A percentile compares a stretch with the other conserved stretches of the same genome.
phyloP scores from a whole-genome alignment of 2,888 invertebrate species.

The Cetonia aurata region DNA sequence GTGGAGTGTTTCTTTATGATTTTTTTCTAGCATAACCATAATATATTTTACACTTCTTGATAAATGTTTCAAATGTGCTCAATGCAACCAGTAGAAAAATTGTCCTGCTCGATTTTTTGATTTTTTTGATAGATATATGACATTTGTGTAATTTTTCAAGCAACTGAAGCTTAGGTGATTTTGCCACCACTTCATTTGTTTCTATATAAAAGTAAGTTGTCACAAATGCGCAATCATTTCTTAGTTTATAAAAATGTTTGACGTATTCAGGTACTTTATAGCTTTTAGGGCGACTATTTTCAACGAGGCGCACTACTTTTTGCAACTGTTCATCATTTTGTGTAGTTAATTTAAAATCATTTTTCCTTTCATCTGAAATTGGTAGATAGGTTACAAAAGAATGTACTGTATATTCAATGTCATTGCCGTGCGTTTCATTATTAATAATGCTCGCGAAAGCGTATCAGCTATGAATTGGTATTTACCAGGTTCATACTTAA shows the following conservation, averaged over 20 bases:
- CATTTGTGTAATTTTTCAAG: slow-evolving; percentile 27
- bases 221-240: slow-evolving; percentile 7
- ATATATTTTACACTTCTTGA: slow-evolving; percentile 36
- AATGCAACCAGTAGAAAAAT: slow-evolving; percentile 36
- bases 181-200: slow-evolving; percentile 23
- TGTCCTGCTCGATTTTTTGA: slow-evolving; percentile 33
- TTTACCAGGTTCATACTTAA: background rate
- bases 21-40: slow-evolving; percentile 30
- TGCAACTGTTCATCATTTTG: background rate
- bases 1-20: slow-evolving; percentile 46
- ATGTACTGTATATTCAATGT: background rate
- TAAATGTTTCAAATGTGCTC: slow-evolving; percentile 22
- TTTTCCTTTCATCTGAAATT: slow-evolving; percentile 6
- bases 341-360: background rate
- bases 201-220: slow-evolving; percentile 17
- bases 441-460: background rate
- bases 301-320: no score
- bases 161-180: slow-evolving; percentile 10
- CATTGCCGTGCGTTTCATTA: background rate
- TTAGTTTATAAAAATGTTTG: slow-evolving; percentile 22
- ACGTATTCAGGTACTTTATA: background rate
- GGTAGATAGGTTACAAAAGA: slow-evolving; percentile 9
- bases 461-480: background rate
- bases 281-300: no score
- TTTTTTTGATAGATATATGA: slow-evolving; percentile 27